Base-by-base conservation (phyloP, 30 jellyfish, hydroid and myxozoan genomes). In the Turritopsis rubra region DNA sequence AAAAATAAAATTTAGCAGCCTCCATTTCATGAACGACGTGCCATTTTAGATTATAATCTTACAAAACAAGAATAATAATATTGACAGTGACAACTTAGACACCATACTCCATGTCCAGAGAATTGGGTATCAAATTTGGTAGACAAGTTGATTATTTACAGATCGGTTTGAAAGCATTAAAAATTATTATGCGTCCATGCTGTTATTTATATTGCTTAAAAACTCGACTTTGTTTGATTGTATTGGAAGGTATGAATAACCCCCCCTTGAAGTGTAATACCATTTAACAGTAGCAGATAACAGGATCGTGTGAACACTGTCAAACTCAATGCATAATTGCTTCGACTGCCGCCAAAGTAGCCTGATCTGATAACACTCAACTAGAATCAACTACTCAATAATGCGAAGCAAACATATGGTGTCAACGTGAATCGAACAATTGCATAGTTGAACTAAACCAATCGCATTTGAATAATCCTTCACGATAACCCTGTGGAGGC, bases 401-500 rank as follows among this genome's bases (percentile, higher is more conserved):
- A n/a, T n/a, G n/a, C n/a, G n/a, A n/a, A n/a, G n/a, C n/a, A n/a
- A n/a, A n/a, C n/a, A 41, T 41, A 41, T 41, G 60, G 9, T 13
- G 13, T 3, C 9, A 41, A 41, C 13, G 60, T 3, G 13, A 5
- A 41, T 41, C 60, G 60, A 41, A 41, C 9, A 13, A 41, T 41
- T 41, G 5, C 60, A n/a, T n/a, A n/a, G n/a, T n/a, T 41, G 60
- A 41, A 41, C 60, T 41, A 41, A 41, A n/a, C n/a, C n/a, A n/a
- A n/a, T n/a, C n/a, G n/a, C n/a, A n/a, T n/a, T n/a, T n/a, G n/a
- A 41, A 41, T 41, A 3, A 5, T 41, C 60, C 60, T 9, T 77
- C 23, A 77, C 18, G 85, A 29, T 19, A 77, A 30, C 4, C 73
- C 71, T 18, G 85, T 77, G n/a, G 85, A 77, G 72, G 73, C 28